Conservation (phyloP, 2,113 vertebrate genomes). For the Aegithalos caudatus region DNA sequence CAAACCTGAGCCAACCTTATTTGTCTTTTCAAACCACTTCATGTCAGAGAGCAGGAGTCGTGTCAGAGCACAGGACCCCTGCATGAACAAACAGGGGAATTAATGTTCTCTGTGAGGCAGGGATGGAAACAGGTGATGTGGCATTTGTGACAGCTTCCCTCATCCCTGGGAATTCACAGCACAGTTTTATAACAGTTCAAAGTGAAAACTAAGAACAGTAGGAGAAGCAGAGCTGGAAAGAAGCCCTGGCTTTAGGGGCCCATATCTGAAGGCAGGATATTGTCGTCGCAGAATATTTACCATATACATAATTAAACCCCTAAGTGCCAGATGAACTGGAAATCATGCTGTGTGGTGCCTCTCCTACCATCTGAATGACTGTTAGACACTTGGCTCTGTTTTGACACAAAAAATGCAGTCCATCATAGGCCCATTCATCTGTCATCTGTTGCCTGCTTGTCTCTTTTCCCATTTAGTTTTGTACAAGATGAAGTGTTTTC, state of each 20-base stretch:
- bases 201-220: slow-evolving; percentile 31
- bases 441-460: slow-evolving; percentile 63
- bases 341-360: slow-evolving; percentile 45
- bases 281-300: not conserved
- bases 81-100: not conserved
- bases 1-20: not conserved
- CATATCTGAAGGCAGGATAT: not conserved
- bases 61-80: not conserved
- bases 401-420: slow-evolving; percentile 59
- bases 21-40: not conserved
- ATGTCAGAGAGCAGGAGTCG: not conserved
- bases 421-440: slow-evolving; percentile 60
- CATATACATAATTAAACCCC: slow-evolving; percentile 37
- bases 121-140: not conserved
- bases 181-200: not conserved
- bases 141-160: slow-evolving; percentile 5
- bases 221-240: not conserved
- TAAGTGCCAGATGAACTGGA: slow-evolving; percentile 53
- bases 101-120: not conserved
- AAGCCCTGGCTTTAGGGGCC: slow-evolving; percentile 13
- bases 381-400: slow-evolving; percentile 58
- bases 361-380: slow-evolving; percentile 54
- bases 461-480: slow-evolving; percentile 53
- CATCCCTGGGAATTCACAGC: not conserved
- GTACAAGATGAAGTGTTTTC: slow-evolving; percentile 53